Base-by-base conservation (phyloP, 2,888 invertebrate species). In the Zaprionus lineosus region DNA sequence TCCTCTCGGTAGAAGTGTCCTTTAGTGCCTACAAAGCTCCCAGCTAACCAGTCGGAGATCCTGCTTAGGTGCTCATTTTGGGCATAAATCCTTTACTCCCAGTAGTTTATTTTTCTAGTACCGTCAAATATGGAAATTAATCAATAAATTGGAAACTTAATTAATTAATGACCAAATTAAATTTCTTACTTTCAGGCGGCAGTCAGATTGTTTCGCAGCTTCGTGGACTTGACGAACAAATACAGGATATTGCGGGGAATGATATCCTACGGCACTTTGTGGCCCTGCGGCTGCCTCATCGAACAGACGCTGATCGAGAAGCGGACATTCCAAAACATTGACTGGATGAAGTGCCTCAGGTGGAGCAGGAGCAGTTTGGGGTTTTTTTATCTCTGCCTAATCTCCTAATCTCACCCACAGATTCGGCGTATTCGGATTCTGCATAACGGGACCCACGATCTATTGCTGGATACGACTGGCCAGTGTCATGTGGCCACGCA, bases 401-500 rank as follows among this genome's bases (percentile, higher is more conserved):
- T n/a, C n/a, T n/a, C n/a, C n/a, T n/a, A n/a, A n/a, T n/a, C n/a
- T n/a, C n/a, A n/a, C n/a, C n/a, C n/a, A 14, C 74, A 90, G 94
- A 84, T 94, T 93, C 86, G 91, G 93, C 86, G 74, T 93, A 55
- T 94, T 93, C 84, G 94, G 94, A 18, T 91, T 92, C 28, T 91
- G 92, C 41, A 93, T 93, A 82, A 93, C 93, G 63, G 94, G 94
- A 0, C 94, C 94, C 1, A 93, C 93, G n/a, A 88, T 94, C 8
- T 94, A 93, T 79, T 90, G 91, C 11, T 94, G 94, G 94, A 91
- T 95, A 67, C 91, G 92, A 79, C 86, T 93, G 52, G 93, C 93
- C 14, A 91, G 92, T 36, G 89, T 90, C 26, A 89, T 90, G 89
- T 90, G 90, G 90, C 90, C 90, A 8, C 84, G 86, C 26, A 88